Evolutionary conservation across 2,888 invertebrate genomes (phyloP).

Genomic region (Pollenia labialis): DNA sequence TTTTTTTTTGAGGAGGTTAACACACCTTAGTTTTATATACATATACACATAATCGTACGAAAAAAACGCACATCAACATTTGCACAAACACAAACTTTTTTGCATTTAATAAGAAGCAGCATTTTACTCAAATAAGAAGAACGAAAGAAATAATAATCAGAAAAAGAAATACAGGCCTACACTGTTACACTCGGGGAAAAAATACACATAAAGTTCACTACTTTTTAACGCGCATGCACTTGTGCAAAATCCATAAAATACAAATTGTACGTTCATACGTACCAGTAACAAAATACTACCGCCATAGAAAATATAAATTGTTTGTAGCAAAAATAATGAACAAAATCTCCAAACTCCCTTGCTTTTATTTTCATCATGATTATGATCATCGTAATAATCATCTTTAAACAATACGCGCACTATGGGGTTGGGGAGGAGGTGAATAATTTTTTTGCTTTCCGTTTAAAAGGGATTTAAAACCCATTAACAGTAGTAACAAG

Average conservation of each 20-base stretch:
- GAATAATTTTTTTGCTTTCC: not conserved
- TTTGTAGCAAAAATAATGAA: not conserved
- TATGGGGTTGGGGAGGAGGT: conserved; percentile 12
- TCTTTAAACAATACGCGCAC: conserved; percentile 20
- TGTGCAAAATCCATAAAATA: conserved; percentile 67
- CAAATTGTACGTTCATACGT: conserved; percentile 32
- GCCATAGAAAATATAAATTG: conserved; percentile 28
- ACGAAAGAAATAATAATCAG: conserved; percentile 43
- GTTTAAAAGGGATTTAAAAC: conserved; percentile 22
- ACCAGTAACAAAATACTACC: conserved; percentile 56
- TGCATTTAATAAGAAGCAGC: conserved; percentile 54
- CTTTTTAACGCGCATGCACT: conserved; percentile 62
- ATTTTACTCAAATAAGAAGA: conserved; percentile 65
- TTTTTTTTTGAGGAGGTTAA: conserved; percentile 69
- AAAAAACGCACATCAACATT: conserved; percentile 38
- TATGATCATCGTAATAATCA: conserved; percentile 2
- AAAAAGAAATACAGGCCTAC: conserved; percentile 55
- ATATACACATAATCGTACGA: conserved; percentile 66
- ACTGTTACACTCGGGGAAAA: conserved; percentile 46
- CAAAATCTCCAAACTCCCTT: conserved; percentile 34
- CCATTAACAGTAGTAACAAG: conserved; percentile 33
- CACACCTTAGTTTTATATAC: conserved; percentile 72
- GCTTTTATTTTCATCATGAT: conserved; percentile 10
- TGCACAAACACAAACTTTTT: not conserved
- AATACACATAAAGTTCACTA: conserved; percentile 47